These are phyloP conservation scores for Trichopoda pennipes DNA, from an alignment of 2,888 invertebrate genomes.

Conservation along the genomic window DNA sequence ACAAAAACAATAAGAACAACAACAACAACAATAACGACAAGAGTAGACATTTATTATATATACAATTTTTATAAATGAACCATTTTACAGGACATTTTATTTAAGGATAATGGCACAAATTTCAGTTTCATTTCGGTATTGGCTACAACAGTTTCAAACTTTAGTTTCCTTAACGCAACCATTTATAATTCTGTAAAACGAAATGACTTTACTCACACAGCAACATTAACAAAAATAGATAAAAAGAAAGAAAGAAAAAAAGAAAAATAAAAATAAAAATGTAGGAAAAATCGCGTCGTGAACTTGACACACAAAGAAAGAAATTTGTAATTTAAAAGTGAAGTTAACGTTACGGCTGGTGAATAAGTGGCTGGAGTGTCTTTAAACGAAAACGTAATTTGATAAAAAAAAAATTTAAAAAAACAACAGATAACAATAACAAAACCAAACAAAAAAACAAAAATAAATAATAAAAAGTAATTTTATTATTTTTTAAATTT, in stretches of 20 bases:
- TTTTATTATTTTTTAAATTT: neutral
- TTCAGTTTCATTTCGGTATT: constrained; percentile 69
- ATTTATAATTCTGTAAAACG: constrained; percentile 52
- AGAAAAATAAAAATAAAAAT: constrained; percentile 30
- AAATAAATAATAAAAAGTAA: constrained; percentile 8
- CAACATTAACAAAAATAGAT: neutral
- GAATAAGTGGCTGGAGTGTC: constrained; percentile 21
- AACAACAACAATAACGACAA: constrained; percentile 31
- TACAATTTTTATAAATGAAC: constrained; percentile 47
- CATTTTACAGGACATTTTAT: constrained; percentile 63
- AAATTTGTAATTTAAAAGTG: constrained; percentile 53
- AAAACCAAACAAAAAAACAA: neutral
- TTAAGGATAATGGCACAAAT: constrained; percentile 68
- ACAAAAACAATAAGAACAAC: constrained; percentile 39
- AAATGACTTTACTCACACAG: constrained; percentile 21
- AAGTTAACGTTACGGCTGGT: constrained; percentile 62
- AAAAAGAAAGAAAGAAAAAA: neutral
- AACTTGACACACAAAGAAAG: constrained; percentile 66
- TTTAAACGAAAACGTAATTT: constrained; percentile 21
- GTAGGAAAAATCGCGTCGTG: constrained; percentile 55
- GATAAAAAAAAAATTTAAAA: constrained; percentile 11
- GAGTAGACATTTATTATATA: constrained; percentile 47
- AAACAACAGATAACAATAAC: neutral
- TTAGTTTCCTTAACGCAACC: constrained; percentile 36
- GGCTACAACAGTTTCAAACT: constrained; percentile 57